Evolutionary conservation across 1,140 invertebrate genomes (phyloP).

Genomic region (Drosophila bipectinata): DNA sequence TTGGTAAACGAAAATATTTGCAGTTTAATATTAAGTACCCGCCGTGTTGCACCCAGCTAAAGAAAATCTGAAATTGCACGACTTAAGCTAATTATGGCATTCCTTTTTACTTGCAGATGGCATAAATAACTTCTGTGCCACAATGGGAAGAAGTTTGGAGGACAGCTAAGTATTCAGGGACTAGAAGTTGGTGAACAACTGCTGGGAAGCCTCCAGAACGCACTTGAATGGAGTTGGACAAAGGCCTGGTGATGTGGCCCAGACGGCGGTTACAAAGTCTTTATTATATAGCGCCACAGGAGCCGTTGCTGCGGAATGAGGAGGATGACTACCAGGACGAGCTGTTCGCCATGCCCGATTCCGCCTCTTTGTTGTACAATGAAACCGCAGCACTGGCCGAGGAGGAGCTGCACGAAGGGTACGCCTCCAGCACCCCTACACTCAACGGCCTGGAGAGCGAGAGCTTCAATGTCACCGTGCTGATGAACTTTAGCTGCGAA

Average conservation of each 20-base stretch:
- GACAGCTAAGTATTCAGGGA: conserved; percentile 30
- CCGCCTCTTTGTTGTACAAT: conserved; percentile 47
- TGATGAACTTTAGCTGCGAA: conserved; percentile 67
- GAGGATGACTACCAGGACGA: conserved; percentile 63
- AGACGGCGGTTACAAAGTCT: conserved; percentile 36
- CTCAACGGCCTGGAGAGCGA: conserved; percentile 23
- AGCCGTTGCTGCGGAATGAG: conserved; percentile 51
- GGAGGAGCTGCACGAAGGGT: neutral
- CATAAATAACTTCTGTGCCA: conserved; percentile 8
- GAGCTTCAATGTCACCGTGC: conserved; percentile 54
- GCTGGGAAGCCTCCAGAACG: conserved; percentile 2
- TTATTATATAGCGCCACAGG: conserved; percentile 64
- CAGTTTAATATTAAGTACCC: conserved; percentile 36
- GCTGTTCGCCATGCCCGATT: conserved; percentile 13
- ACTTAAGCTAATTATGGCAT: conserved; percentile 1
- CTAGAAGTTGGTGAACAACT: conserved; percentile 29
- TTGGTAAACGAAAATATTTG: neutral
- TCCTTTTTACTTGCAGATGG: conserved; percentile 39
- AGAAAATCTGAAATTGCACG: conserved; percentile 10
- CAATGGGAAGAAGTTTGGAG: conserved; percentile 12
- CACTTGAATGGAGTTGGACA: conserved; percentile 62
- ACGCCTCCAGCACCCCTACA: conserved; percentile 14
- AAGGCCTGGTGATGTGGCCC: conserved; percentile 35
- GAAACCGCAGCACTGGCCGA: conserved; percentile 24
- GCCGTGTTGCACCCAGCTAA: conserved; percentile 14